Base-by-base conservation (phyloP, 2,888 invertebrate species). In the Cheiracanthium punctorium region DNA sequence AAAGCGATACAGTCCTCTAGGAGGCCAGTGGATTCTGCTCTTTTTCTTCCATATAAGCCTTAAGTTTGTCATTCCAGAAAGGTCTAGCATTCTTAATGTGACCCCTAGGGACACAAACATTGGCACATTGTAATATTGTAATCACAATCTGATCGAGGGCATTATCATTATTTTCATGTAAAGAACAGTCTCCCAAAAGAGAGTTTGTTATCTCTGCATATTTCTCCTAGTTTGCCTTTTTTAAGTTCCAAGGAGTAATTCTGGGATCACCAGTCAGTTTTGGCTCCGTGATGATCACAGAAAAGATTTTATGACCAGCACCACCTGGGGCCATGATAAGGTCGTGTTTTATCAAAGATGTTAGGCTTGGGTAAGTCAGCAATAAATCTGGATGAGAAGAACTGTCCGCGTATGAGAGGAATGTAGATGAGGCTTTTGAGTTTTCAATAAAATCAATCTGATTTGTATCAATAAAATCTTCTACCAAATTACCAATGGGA, bases 391-490 rank as follows among this genome's bases (percentile, higher is more conserved):
- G 67, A 43, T 65, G 67, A 10, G 28, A 67, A 41, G 76, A 7
- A 10, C 67, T 12, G 14, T 43, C 41, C 10, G 5, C 20, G 58
- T 28, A 67, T 65, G 64, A n/a, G n/a, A n/a, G n/a, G 30, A 76
- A 76, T 1, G 67, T 67, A 37, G 76, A 41, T 28, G 1, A 28
- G 17, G 67, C n/a, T 17, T 10, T n/a, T 1, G 29, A 30, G 58
- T 67, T 67, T n/a, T 76, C 67, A 67, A 76, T 76, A 8, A 77
- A 67, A 0, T 77, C 76, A 41, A 67, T 43, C 0, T 67, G 76
- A 29, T 70, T 70, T 10, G 70, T 12, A 17, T 77, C 69, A 43
- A 67, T 77, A 30, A 43, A 77, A 32, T 67, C 76, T 17, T 77
- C 76, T 10, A 76, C 24, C 14, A 67, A 12, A 0, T 77, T 77